phyloP scores from a whole-genome alignment of 1,140 invertebrate genomes.

The Drosophila pachea region DNA sequence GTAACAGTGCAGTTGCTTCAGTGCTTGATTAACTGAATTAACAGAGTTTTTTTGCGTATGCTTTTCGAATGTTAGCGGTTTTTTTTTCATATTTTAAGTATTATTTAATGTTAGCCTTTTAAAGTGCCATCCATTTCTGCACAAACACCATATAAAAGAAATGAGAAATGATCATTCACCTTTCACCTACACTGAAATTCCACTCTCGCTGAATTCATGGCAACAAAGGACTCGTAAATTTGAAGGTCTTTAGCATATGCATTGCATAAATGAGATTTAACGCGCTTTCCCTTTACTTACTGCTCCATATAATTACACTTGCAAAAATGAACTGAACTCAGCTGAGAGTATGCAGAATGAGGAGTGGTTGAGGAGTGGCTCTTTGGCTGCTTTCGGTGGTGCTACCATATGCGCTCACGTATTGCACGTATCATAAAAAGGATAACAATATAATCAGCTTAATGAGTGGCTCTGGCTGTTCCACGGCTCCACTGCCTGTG shows the following conservation, averaged over 20 bases:
- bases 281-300: conserved; percentile 40
- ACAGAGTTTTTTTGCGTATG: too few relatives aligned
- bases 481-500: conserved; percentile 29
- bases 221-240: conserved; percentile 26
- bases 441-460: conserved; percentile 79
- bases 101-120: not conserved
- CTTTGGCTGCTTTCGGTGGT: conserved; percentile 28
- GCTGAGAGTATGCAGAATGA: conserved; percentile 1
- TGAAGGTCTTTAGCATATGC: conserved; percentile 23
- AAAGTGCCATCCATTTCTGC: not conserved
- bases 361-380: not conserved
- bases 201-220: conserved; percentile 11
- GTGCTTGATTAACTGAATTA: too few relatives aligned
- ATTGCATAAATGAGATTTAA: conserved; percentile 64
- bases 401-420: conserved; percentile 74
- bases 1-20: too few relatives aligned
- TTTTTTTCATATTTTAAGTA: conserved; percentile 21
- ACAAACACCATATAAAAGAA: not conserved
- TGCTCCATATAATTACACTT: conserved; percentile 70
- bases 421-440: conserved; percentile 79
- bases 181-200: not conserved
- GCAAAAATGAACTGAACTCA: conserved; percentile 58
- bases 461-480: conserved; percentile 69
- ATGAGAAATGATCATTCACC: not conserved
- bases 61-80: too few relatives aligned